Base-by-base conservation (phyloP, 2,888 invertebrate species). In the Cecidostiba fungosa region DNA sequence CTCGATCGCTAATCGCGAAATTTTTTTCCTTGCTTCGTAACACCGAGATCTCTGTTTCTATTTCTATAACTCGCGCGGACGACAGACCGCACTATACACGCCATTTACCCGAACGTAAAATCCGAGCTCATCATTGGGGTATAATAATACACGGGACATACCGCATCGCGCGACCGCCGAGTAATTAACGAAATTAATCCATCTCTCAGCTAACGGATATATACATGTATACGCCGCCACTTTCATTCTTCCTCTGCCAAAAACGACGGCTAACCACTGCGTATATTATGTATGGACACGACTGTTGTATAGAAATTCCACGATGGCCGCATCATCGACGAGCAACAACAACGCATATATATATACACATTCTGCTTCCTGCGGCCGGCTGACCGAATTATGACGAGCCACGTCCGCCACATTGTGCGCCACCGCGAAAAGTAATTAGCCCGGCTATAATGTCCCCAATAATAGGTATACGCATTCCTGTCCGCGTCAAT, bases 351-450 rank as follows among this genome's bases (percentile, higher is more conserved):
- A 8, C 50, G 50, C 50, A 16, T 16, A 59, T 1, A 16, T 16
- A 59, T 1, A 23, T 19, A 2, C 54, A 3, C 26, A 66, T 29
- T 66, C 29, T 26, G 66, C 26, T 29, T 50, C 69, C 26, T 73
- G 59, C 32, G 62, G 70, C 2, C 72, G 19, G 43, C n/a, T 62
- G 77, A 73, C 77, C 78, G 54, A 84, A 78, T 78, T 84, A 84
- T 78, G 43, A 73, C 62, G 29, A 50, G 26, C 23, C 10, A 69
- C 16, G 76, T 74, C 47, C n/a, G 23, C 10, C 47, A 16, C 66
- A 66, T 66, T 66, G 66, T n/a, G 66, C 14, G 26, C 29, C 50
- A 73, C 84, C 78, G 26, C 73, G 66, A 73, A 84, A 84, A 84
- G 47, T 73, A 73, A 78, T 84, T 84, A 84, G 47, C 59, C 62